Evolutionary conservation across 2,888 invertebrate genomes (phyloP), one percentile per base, ranked within the genome.

Genomic region (Sphaerophoria taeniata): DNA sequence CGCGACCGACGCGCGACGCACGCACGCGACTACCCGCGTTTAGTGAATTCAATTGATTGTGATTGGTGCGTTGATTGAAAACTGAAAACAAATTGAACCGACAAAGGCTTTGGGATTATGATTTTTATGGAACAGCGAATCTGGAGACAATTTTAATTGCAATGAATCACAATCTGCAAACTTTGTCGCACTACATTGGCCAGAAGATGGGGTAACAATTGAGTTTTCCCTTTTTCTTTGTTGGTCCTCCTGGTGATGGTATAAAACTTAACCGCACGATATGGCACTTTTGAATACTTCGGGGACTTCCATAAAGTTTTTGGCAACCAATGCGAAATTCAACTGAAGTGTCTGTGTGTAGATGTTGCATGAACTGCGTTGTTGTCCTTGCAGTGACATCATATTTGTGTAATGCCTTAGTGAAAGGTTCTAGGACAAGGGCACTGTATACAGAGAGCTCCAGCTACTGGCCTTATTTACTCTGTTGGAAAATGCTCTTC

Each of bases 201-300:
- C 86, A 87, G 65, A 88, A 88, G 76, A 87, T 88, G 85, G 88
- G 88, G 88, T 88, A 88, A 88, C 60, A 43, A 0, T 9, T 7
- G 6, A 36, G 31, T 39, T n/a, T 34, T 53, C n/a, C 11, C 43
- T 45, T 6, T 24, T 60, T 53, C 16, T 16, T 12, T 31, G 34
- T 12, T n/a, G 43, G 7, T n/a, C 31, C 12, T 24, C 9, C 9
- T 9, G 7, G 34, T 65, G 34, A 11, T 49, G 63, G 34, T 24
- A 24, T 24, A 39, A 31, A 49, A 58, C 58, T 11, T 43, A 51
- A 56, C 65, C 55, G 53, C 70, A 65, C 53, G 69, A 76, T 39
- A 45, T 58, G 81, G 65, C 77, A 70, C 76, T 77, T 80, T 81
- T 76, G 84, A 73, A 51, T 76, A 80, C 79, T 47, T 72, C 24